Percentiles rank a stretch among this genome's conserved stretches.
Conservation (phyloP, 2,113 vertebrate genomes). For the Sylvietta virens region DNA sequence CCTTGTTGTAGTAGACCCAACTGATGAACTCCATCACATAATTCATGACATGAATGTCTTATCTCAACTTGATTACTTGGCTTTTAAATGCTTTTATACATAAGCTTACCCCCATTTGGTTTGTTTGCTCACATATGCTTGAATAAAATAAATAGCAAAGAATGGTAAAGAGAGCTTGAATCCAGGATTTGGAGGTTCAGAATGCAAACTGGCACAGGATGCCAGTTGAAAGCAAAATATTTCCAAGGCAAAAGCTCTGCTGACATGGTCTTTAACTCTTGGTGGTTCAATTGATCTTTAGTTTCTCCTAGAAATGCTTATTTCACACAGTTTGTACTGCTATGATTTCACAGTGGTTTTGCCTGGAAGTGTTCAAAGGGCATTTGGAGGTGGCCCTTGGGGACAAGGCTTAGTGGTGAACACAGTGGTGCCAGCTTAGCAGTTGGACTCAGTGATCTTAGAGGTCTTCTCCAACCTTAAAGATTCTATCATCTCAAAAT, state of each 20-base stretch:
- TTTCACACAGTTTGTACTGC: not conserved
- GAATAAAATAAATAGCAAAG: not conserved
- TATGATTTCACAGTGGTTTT: not conserved
- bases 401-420: accelerated
- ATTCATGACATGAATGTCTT: not conserved
- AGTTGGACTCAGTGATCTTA: not conserved
- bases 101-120: not conserved
- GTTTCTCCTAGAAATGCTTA: not conserved
- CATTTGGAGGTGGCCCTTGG: not conserved
- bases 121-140: not conserved
- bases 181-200: not conserved
- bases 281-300: not conserved
- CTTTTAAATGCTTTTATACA: not conserved
- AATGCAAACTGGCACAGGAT: not conserved
- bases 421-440: not conserved
- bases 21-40: not conserved
- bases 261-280: not conserved
- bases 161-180: not conserved
- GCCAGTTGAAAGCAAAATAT: not conserved
- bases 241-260: not conserved
- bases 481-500: not conserved
- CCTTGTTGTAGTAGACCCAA: not conserved
- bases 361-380: not conserved
- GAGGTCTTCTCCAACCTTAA: not conserved
- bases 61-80: not conserved